Base-by-base conservation (phyloP, 2,888 invertebrate species). In the Epinotia demarniana region DNA sequence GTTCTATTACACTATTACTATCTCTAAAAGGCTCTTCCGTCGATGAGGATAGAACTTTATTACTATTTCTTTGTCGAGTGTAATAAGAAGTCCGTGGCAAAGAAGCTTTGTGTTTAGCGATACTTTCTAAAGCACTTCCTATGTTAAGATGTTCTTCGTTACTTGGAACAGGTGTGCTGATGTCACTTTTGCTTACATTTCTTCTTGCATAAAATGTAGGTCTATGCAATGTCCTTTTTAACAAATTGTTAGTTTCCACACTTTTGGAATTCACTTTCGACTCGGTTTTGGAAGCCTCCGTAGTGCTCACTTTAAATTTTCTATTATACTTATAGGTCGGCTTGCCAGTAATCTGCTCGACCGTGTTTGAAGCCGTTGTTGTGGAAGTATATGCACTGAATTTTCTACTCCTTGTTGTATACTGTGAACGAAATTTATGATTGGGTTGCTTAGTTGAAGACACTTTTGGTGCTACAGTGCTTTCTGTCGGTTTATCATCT, bases 31-130 rank as follows among this genome's bases (percentile, higher is more conserved):
- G 73, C 39, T 82, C 79, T 46, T 82, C 82, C 23, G 85, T 84
- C 53, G 86, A 81, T 13, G 83, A 72, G 6, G 82, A 79, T 70
- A 78, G 80, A 77, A 83, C 85, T 55, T 81, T 85, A 43, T 79
- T 77, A 61, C 83, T 88, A 71, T 84, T 90, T 79, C 89, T 86
- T 72, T 86, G 81, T 66, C 90, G 87, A 70, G 90, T 86, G 78
- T 92, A 92, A 80, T 90, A 92, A 39, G 91, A 89, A 13, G 93
- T 92, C 78, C 89, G 88, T 39, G 92, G 91, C 69, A 92, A 81
- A 39, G 83, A 80, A 58, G 82, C 81, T 83, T 82, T 86, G 6
- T 81, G 80, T 74, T 81, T 86, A 49, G 83, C 80, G 76, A 81
- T 77, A 66, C 76, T 79, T 64, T 80, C 81, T 62, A 76, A 77